Evolutionary conservation across 2,113 vertebrate species (phyloP).

Genomic region (Neotoma lepida): DNA sequence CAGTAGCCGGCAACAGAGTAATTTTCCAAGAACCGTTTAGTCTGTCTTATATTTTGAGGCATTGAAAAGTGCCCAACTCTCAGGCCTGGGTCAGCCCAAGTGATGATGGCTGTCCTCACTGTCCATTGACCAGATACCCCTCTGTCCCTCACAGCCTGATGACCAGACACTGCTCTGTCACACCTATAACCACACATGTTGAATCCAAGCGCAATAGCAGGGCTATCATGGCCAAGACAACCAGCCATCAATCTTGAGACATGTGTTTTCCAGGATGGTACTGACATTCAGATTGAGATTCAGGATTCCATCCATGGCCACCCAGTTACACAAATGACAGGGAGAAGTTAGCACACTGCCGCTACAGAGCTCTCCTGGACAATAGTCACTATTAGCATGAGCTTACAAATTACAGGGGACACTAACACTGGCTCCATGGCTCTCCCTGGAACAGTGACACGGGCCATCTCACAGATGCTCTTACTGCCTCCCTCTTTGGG

Average conservation of each 20-base stretch:
- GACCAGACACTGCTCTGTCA: not conserved
- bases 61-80: not conserved
- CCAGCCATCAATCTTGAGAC: not conserved
- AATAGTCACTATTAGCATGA: not conserved
- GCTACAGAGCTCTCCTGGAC: not conserved
- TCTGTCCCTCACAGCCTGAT: not conserved
- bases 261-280: not conserved
- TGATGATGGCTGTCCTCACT: not conserved
- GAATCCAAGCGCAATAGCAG: no score
- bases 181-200: not conserved
- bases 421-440: not conserved
- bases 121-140: no score
- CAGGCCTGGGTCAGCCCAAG: not conserved
- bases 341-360: not conserved
- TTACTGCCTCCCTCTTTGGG: not conserved
- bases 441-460: not conserved
- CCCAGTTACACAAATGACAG: not conserved
- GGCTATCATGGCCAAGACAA: not conserved
- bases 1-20: accelerated
- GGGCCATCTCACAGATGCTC: no score
- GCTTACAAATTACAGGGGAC: not conserved
- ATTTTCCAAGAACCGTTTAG: accelerated
- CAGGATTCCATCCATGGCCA: no score
- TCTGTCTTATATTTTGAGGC: not conserved
- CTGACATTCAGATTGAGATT: not conserved